These are phyloP conservation scores for Pseudomyrmex concolor DNA, from an alignment of 1,140 invertebrate genomes.

Conservation along the genomic window DNA sequence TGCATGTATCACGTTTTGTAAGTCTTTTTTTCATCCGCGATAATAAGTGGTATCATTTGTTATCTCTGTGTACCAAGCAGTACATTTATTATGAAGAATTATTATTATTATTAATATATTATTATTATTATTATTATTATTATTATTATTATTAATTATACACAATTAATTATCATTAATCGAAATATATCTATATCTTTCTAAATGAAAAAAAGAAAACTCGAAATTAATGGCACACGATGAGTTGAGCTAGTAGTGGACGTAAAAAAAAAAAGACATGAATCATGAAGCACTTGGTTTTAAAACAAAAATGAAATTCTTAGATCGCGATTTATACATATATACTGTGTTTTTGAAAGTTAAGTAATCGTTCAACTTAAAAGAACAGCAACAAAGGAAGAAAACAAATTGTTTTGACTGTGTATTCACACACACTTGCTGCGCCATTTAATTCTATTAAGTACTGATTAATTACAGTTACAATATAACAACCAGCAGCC, in stretches of 20 bases:
- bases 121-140: slow-evolving; percentile 42
- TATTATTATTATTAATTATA: slow-evolving; percentile 73
- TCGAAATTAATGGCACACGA: slow-evolving; percentile 58
- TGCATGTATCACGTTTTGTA: slow-evolving; percentile 84
- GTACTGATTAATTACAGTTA: slow-evolving; percentile 71
- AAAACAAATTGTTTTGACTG: slow-evolving; percentile 65
- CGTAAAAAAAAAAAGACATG: slow-evolving; percentile 17
- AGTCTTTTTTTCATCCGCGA: slow-evolving; percentile 81
- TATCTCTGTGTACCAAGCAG: slow-evolving; percentile 82
- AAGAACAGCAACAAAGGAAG: slow-evolving; percentile 45
- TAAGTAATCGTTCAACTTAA: slow-evolving; percentile 45
- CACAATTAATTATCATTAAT: slow-evolving; percentile 69
- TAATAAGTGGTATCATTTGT: slow-evolving; percentile 78
- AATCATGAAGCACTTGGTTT: slow-evolving; percentile 48
- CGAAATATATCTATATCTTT: slow-evolving; percentile 71
- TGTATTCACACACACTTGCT: slow-evolving; percentile 69
- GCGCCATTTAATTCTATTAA: slow-evolving; percentile 73
- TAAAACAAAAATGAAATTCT: slow-evolving; percentile 53
- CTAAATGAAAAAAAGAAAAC: slow-evolving; percentile 55
- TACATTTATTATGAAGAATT: slow-evolving; percentile 81
- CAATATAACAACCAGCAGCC: slow-evolving; percentile 81
- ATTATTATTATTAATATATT: slow-evolving; percentile 70
- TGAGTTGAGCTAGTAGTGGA: slow-evolving; percentile 70
- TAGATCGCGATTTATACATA: slow-evolving; percentile 51
- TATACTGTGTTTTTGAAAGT: slow-evolving; percentile 38